Base-by-base conservation (phyloP, 2,888 invertebrate genomes). In the Drosophila phalerata region DNA sequence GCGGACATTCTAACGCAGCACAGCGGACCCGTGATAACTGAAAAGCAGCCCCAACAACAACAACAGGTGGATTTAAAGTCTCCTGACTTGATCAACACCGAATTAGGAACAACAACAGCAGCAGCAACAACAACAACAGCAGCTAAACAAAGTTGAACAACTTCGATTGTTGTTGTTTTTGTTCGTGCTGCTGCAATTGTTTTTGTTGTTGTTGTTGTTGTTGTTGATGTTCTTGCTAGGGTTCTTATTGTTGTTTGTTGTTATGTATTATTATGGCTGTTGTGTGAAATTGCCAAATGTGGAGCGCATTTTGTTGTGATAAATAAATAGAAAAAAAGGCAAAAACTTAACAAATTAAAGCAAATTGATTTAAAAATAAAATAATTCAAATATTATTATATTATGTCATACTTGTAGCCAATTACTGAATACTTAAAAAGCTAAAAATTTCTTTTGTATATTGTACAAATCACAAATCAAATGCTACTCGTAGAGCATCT, bases 1-100 rank as follows among this genome's bases (percentile, higher is more conserved):
- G 93, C 94, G 43, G 95, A 95, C 78, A 92, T 94, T 17, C 91
- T 94, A 11, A 69, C 75, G n/a, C 89, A 85, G 52, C 85, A 85
- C 51, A 73, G 63, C 56, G 15, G 77, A 43, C 53, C 77, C 63
- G 79, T 71, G 55, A 75, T 79, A 69, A 68, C 52, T 53, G 76
- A 85, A 48, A 85, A 80, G 68, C 78, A 69, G 48, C 62, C 79
- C 34, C 71, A 71, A 32, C 80, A 77, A 43, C 75, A 78, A 9
- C 77, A 77, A 32, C 82, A 71, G 47, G 5, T 60, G 6, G 83
- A 83, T 15, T 34, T 88, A 51, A 88, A 85, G 62, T 48, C 68
- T 48, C 28, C 72, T 17, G 83, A 83, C 25, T 43, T 87, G 68
- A 65, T 58, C 79, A 76, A 40, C 66, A 83, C 63, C 55, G 87